A percentile compares a stretch with the other conserved stretches of the same genome.
These are phyloP conservation scores for Sympetrum striolatum DNA, from an alignment of 2,888 invertebrate species.

Conservation along the genomic window DNA sequence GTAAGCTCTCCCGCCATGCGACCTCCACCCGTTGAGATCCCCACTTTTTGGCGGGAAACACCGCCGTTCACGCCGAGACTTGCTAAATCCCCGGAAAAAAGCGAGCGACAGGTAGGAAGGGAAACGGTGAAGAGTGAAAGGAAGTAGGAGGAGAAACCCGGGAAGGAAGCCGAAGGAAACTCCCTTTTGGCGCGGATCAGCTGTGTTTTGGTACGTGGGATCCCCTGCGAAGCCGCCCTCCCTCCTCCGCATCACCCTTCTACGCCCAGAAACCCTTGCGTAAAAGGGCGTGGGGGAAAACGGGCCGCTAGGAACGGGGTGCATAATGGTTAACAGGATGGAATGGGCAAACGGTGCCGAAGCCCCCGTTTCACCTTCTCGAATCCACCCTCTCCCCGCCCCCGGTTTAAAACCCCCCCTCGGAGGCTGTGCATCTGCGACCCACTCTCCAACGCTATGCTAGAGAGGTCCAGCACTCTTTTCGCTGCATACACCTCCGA, in stretches of 20 bases:
- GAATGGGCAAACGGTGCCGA: neutral
- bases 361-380: neutral
- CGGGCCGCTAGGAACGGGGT: neutral
- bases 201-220: slow-evolving; percentile 32
- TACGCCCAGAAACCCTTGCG: neutral
- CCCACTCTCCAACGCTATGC: neutral
- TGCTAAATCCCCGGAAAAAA: neutral
- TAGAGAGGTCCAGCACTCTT: neutral
- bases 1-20: neutral
- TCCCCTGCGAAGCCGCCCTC: neutral
- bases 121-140: neutral
- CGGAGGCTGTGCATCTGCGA: neutral
- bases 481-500: neutral
- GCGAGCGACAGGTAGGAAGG: neutral
- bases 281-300: neutral
- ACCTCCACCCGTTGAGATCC: neutral
- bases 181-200: slow-evolving; percentile 15
- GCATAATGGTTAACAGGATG: neutral
- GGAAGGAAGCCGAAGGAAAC: neutral
- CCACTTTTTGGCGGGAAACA: neutral
- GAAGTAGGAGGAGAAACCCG: neutral
- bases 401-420: neutral
- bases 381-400: neutral
- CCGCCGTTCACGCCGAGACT: neutral
- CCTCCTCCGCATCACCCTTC: neutral